Percentiles rank a stretch among this genome's conserved stretches.
These are phyloP conservation scores for Serranus cabrilla DNA, from an alignment of 2,797 vertebrate species.

Conservation along the genomic window DNA sequence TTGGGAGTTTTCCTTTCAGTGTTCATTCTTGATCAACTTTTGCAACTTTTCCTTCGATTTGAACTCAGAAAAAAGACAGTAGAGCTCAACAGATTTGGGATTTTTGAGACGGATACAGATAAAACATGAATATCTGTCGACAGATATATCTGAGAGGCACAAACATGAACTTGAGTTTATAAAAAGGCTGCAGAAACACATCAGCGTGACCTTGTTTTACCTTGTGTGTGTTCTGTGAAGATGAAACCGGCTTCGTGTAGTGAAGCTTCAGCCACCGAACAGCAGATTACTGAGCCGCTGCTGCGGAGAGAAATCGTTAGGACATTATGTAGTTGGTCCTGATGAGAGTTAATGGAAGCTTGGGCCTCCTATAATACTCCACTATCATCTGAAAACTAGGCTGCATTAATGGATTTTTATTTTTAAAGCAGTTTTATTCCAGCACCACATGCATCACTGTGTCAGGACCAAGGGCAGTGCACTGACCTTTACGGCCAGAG, in stretches of 20 bases:
- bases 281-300: slow-evolving; percentile 25
- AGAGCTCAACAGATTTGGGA: no score
- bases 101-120: no score
- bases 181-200: no score
- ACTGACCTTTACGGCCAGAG: slow-evolving; percentile 69
- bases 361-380: slow-evolving; percentile 1
- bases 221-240: no score
- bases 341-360: slow-evolving; percentile 58
- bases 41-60: no score
- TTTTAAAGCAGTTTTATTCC: slow-evolving; percentile 55
- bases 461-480: slow-evolving; percentile 67
- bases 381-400: slow-evolving; percentile 47
- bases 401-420: slow-evolving; percentile 74
- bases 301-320: slow-evolving; percentile 24
- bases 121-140: no score
- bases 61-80: no score
- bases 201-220: no score
- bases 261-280: not conserved
- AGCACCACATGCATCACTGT: slow-evolving; percentile 28
- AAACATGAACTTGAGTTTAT: no score
- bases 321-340: slow-evolving; percentile 18
- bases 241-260: not conserved
- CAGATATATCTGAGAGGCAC: no score
- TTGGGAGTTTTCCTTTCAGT: no score
- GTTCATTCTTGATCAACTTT: no score